Percentiles rank a stretch among this genome's conserved stretches.
Conservation (phyloP, 2,113 vertebrate genomes). For the Solenodon paradoxus region DNA sequence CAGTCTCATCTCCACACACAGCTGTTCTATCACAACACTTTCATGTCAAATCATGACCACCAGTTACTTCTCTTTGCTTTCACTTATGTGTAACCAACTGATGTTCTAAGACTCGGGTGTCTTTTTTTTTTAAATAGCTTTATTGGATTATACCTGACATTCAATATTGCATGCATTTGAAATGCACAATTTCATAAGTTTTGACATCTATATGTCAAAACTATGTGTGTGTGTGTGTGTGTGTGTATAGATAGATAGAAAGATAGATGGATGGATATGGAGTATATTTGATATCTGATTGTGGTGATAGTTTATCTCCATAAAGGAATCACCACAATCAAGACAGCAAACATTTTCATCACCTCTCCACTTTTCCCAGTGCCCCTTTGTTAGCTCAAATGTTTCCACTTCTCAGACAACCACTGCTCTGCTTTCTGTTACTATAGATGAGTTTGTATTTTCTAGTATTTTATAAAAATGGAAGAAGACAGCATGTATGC, state of each 20-base stretch:
- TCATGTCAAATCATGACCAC: rapidly evolving
- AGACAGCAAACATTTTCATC: neutral
- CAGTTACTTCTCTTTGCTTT: neutral
- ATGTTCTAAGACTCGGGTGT: neutral
- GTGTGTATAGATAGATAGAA: neutral
- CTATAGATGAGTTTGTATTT: neutral
- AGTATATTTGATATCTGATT: no score
- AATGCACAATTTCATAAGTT: neutral
- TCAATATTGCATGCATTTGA: neutral
- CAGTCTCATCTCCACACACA: neutral
- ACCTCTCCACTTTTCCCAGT: neutral
- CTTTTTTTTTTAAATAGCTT: neutral
- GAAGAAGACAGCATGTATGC: neutral
- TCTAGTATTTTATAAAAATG: neutral
- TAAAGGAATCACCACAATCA: neutral
- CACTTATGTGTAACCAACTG: rapidly evolving
- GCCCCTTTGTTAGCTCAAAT: neutral
- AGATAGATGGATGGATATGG: no score
- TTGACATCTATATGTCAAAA: neutral
- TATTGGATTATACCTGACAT: neutral
- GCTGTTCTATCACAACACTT: neutral
- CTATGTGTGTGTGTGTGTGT: no score
- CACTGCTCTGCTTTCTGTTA: neutral
- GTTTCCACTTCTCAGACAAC: neutral
- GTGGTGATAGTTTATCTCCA: no score